These are phyloP conservation scores for Dryomyza anilis DNA, from an alignment of 2,888 invertebrate species.

Conservation along the genomic window DNA sequence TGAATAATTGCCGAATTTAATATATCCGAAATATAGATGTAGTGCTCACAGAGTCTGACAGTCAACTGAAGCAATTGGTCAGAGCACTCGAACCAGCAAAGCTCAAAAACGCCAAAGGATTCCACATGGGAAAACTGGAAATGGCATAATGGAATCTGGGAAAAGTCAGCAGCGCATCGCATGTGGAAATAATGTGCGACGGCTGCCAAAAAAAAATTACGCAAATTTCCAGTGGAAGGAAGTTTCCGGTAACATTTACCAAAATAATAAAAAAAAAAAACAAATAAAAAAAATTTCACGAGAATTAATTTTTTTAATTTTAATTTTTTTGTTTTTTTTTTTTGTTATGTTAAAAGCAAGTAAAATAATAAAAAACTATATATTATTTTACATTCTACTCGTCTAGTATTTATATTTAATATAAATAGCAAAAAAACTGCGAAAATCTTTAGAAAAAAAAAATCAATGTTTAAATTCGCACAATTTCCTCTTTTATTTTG, in stretches of 20 bases:
- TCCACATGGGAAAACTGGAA: background rate
- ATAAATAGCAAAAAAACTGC: too few relatives aligned
- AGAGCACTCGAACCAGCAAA: background rate
- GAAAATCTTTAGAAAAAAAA: too few relatives aligned
- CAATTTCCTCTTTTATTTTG: too few relatives aligned
- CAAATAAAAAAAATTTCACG: too few relatives aligned
- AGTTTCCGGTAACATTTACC: background rate
- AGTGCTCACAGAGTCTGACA: constrained; percentile 6
- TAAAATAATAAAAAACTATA: too few relatives aligned
- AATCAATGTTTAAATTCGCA: too few relatives aligned
- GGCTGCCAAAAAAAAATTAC: background rate
- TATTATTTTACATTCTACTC: too few relatives aligned
- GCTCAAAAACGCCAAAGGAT: background rate
- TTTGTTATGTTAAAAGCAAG: too few relatives aligned
- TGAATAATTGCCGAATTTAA: background rate
- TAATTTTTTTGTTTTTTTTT: too few relatives aligned
- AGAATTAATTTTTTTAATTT: too few relatives aligned
- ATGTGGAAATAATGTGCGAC: background rate
- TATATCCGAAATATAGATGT: constrained; percentile 2
- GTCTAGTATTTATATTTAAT: too few relatives aligned
- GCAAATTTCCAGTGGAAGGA: background rate
- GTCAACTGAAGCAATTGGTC: constrained; percentile 17
- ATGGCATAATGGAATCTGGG: background rate
- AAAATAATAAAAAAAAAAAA: too few relatives aligned
- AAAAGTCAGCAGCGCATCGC: background rate